phyloP scores from a whole-genome alignment of 2,113 vertebrate genomes.

The Syngnathoides biaculeatus region DNA sequence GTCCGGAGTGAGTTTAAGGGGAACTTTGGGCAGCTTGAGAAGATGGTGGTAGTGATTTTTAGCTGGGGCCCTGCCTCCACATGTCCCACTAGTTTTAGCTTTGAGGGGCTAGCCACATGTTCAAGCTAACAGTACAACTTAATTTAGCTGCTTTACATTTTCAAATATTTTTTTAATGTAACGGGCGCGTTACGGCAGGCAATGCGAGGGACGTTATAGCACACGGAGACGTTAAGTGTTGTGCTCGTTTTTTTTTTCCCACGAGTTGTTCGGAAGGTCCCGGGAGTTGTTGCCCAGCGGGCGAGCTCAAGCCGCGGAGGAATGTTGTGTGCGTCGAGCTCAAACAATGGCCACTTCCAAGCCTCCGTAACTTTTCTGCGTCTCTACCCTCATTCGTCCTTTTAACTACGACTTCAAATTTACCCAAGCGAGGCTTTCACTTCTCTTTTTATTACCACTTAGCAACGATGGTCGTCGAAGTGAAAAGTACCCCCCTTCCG shows the following conservation, averaged over 20 bases:
- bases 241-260: slow-evolving; percentile 23
- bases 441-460: not conserved
- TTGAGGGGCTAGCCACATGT: not conserved
- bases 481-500: not conserved
- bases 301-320: slow-evolving; percentile 51
- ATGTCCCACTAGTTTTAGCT: slow-evolving; percentile 56
- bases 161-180: not conserved
- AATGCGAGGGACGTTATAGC: not conserved
- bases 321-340: slow-evolving; percentile 66
- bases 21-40: not conserved
- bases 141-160: not conserved
- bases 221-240: not conserved
- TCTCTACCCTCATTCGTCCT: not conserved
- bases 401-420: not conserved
- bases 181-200: not conserved
- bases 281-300: slow-evolving; percentile 44
- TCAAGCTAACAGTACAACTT: not conserved
- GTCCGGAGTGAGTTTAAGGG: not conserved
- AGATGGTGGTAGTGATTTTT: not conserved
- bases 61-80: slow-evolving; percentile 44
- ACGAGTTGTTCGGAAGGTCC: not conserved
- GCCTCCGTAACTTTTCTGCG: not conserved
- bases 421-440: not conserved
- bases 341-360: slow-evolving; percentile 59
- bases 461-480: not conserved